Evolutionary conservation across 2,797 vertebrate species (phyloP).

Genomic region (Malurus leucopterus): DNA sequence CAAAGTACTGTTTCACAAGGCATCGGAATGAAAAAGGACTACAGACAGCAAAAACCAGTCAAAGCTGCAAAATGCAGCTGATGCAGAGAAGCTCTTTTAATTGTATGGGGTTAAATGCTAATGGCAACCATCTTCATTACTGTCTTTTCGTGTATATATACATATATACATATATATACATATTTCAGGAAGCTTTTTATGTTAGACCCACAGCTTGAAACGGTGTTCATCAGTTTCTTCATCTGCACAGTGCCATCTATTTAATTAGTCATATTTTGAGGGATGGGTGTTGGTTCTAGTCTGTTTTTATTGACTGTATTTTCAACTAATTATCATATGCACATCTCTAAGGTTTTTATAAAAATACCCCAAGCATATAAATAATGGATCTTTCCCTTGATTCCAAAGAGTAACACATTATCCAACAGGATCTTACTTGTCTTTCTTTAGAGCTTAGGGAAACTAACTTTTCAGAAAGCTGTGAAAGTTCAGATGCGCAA

Average conservation of each 20-base stretch:
- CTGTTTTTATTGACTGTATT: neutral
- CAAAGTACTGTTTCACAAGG: neutral
- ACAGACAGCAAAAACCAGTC: neutral
- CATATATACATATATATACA: neutral
- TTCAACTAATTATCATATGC: conserved; percentile 3
- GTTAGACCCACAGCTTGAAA: neutral
- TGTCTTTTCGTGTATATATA: neutral
- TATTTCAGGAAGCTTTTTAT: neutral
- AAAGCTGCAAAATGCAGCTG: neutral
- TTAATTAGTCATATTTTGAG: conserved; percentile 11
- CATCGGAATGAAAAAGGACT: neutral
- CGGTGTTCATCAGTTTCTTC: neutral
- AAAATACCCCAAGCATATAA: neutral
- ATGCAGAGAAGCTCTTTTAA: neutral
- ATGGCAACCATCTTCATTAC: neutral
- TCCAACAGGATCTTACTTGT: neutral
- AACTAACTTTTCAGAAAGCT: neutral
- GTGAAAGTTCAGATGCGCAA: neutral
- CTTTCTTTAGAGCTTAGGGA: neutral
- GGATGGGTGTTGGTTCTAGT: neutral
- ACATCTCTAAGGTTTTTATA: neutral
- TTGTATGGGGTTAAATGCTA: neutral
- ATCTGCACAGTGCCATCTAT: neutral
- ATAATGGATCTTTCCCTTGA: conserved; percentile 37
- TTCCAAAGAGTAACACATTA: neutral